phyloP scores from a whole-genome alignment of 2,888 invertebrate genomes.

The Pardosa pseudoannulata region DNA sequence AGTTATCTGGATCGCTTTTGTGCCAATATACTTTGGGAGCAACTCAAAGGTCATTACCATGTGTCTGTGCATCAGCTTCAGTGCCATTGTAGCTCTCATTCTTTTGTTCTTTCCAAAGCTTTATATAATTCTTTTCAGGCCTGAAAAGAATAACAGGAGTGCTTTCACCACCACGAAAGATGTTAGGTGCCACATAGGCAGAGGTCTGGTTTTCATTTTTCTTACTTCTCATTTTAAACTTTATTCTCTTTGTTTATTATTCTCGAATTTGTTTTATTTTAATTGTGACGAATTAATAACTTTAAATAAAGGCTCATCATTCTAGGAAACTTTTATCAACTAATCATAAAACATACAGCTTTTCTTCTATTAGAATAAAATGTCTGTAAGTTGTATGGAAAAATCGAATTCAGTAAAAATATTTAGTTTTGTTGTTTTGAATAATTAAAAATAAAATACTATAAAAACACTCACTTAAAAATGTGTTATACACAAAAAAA shows the following conservation, averaged over 20 bases:
- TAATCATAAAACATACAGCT: too few species aligned
- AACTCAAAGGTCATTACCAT: conserved; percentile 79
- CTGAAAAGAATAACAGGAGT: conserved; percentile 86
- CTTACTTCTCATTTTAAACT: neutral
- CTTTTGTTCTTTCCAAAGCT: conserved; percentile 87
- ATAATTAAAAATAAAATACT: too few species aligned
- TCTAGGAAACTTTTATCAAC: too few species aligned
- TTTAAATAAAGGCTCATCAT: too few species aligned
- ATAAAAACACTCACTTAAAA: too few species aligned
- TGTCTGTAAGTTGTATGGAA: too few species aligned
- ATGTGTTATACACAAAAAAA: too few species aligned
- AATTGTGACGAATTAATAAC: too few species aligned
- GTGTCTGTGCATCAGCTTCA: conserved; percentile 86
- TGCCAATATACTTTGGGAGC: conserved; percentile 96
- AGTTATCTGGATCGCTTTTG: conserved; percentile 98
- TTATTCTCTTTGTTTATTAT: neutral
- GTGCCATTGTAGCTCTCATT: conserved; percentile 84
- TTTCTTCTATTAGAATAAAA: too few species aligned
- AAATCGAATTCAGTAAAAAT: too few species aligned
- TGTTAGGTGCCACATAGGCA: conserved; percentile 84
- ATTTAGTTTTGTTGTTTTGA: too few species aligned
- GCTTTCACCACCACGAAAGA: conserved; percentile 86
- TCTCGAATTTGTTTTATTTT: too few species aligned
- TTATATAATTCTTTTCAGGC: conserved; percentile 85
- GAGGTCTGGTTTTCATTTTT: conserved; percentile 34